phyloP scores from a whole-genome alignment of 2,797 vertebrate species.

The Tenualosa thibaudeaui region DNA sequence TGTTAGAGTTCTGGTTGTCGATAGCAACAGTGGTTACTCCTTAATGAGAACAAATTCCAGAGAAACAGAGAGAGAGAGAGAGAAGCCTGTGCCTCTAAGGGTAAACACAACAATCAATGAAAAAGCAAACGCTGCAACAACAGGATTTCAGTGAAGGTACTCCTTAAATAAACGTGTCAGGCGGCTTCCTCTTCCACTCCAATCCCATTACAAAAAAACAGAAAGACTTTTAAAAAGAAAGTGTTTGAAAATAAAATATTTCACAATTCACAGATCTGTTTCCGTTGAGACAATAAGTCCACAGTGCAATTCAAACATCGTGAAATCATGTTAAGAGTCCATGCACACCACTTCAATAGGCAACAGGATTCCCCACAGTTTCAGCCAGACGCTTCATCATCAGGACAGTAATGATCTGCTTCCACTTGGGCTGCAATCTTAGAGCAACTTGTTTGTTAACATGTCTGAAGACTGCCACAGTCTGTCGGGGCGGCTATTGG shows the following conservation, averaged over 20 bases:
- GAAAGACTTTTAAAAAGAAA: background rate
- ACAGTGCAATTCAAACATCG: background rate
- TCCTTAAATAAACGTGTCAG: background rate
- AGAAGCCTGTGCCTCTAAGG: background rate
- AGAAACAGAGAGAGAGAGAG: background rate
- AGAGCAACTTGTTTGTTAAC: background rate
- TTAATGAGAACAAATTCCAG: constrained; percentile 4
- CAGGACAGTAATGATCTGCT: background rate
- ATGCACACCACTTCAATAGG: background rate
- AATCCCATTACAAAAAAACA: background rate
- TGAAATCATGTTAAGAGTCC: background rate
- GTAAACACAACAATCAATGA: background rate
- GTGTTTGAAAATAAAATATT: background rate
- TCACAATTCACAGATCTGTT: background rate
- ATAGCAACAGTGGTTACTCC: background rate
- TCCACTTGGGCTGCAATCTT: background rate
- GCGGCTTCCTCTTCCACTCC: background rate
- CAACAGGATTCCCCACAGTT: background rate
- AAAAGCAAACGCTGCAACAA: background rate
- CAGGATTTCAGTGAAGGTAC: background rate
- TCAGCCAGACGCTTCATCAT: background rate
- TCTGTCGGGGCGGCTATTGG: background rate
- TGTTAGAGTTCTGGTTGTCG: background rate
- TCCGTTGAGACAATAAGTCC: background rate
- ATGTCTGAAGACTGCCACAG: background rate